Percentiles rank a stretch among this genome's conserved stretches.
Conservation (phyloP, 2,888 invertebrate species). For the Chironomus riparius region DNA sequence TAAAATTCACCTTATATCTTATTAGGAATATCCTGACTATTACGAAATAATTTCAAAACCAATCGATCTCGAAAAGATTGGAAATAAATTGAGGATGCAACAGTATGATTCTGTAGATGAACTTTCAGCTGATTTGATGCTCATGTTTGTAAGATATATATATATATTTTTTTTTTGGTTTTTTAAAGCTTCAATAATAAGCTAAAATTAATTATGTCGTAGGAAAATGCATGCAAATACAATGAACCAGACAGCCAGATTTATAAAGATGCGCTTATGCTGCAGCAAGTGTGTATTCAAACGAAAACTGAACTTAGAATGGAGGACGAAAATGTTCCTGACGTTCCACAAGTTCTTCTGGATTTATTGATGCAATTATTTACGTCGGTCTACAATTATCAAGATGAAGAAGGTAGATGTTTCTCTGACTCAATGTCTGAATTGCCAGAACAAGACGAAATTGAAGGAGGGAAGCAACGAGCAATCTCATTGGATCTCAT, state of each 20-base stretch:
- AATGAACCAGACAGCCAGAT: constrained; percentile 97
- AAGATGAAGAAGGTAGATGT: constrained; percentile 93
- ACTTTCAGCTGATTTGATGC: constrained; percentile 74
- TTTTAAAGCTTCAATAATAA: no score
- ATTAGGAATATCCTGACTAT: constrained; percentile 87
- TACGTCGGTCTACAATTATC: constrained; percentile 89
- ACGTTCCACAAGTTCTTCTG: constrained; percentile 81
- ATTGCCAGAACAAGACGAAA: constrained; percentile 76
- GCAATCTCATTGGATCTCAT: constrained; percentile 87
- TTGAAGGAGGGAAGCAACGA: constrained; percentile 59
- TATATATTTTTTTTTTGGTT: no score
- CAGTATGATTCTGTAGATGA: constrained; percentile 77
- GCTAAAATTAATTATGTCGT: no score
- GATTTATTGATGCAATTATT: constrained; percentile 85
- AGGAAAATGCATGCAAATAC: constrained; percentile 86
- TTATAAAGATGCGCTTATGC: constrained; percentile 88
- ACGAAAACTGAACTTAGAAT: constrained; percentile 75
- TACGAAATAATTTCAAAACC: constrained; percentile 95
- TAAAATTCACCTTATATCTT: constrained; percentile 26
- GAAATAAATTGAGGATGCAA: constrained; percentile 69
- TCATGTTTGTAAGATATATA: constrained; percentile 67
- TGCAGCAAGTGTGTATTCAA: constrained; percentile 86
- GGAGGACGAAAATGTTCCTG: constrained; percentile 72
- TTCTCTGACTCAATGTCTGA: constrained; percentile 95
- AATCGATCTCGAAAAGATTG: constrained; percentile 91